Percentiles rank a stretch among this genome's conserved stretches.
Conservation (phyloP, 2,113 vertebrate genomes). For the Lepisosteus osseus region DNA sequence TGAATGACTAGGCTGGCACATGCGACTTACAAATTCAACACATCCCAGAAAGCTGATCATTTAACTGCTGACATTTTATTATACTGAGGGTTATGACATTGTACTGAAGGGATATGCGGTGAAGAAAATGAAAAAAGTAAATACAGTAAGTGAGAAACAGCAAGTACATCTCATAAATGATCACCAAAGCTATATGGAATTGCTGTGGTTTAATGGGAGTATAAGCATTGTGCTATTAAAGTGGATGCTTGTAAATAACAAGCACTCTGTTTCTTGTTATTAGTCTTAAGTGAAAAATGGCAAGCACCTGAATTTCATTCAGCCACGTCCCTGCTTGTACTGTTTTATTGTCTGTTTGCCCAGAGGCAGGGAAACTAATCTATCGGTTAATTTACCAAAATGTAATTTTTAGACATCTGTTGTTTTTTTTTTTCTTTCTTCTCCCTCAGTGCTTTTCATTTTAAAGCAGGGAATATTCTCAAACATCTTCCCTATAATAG, state of each 20-base stretch:
- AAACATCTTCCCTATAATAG: too few species aligned
- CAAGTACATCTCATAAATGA: conserved; percentile 10
- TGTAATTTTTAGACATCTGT: neutral
- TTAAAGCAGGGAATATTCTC: too few species aligned
- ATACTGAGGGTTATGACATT: neutral
- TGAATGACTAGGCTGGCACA: conserved; percentile 10
- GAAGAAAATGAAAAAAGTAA: neutral
- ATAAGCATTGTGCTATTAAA: conserved; percentile 11
- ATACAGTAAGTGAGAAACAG: too few species aligned
- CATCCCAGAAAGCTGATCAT: neutral
- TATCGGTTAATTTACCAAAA: conserved; percentile 37
- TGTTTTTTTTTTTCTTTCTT: too few species aligned
- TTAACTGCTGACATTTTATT: neutral
- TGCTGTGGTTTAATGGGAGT: neutral
- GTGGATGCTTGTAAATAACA: conserved; percentile 24
- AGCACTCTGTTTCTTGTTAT: too few species aligned
- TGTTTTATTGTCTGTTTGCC: conserved; percentile 28
- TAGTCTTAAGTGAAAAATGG: too few species aligned
- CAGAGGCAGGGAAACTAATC: conserved; percentile 31
- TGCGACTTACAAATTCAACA: neutral
- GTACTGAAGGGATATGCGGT: neutral
- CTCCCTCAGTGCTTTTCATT: too few species aligned
- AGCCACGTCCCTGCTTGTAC: too few species aligned
- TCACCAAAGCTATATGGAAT: conserved; percentile 17
- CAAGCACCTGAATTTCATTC: too few species aligned